Percentiles rank a stretch among this genome's conserved stretches.
phyloP scores from a whole-genome alignment of 2,113 vertebrate species.

The Aspidoscelis tigris region DNA sequence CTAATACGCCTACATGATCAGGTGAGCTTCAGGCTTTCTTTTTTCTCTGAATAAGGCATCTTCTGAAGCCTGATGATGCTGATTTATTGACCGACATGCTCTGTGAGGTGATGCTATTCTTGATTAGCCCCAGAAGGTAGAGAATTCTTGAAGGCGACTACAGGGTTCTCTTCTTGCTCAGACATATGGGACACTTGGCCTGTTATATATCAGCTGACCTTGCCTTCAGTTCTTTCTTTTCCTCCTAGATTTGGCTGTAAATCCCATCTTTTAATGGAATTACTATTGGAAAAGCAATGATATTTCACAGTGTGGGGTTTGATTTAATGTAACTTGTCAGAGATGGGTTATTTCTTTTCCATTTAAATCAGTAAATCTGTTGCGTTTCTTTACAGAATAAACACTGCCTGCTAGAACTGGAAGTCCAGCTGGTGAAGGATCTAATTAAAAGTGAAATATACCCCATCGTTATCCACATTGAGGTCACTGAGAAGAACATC shows the following conservation, averaged over 20 bases:
- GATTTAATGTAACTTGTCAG: conserved; percentile 70
- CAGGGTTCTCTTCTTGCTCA: not conserved
- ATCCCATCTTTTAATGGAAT: conserved; percentile 68
- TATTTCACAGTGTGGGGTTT: conserved; percentile 62
- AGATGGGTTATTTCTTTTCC: conserved; percentile 66
- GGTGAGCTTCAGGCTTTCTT: conserved; percentile 1
- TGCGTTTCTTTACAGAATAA: conserved; percentile 73
- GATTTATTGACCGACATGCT: not conserved
- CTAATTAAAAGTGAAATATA: conserved; percentile 80
- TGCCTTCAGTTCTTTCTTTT: conserved; percentile 51
- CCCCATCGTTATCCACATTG: conserved; percentile 80
- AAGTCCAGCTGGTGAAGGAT: conserved; percentile 72
- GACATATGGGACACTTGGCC: conserved; percentile 19
- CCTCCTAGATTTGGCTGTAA: conserved; percentile 56
- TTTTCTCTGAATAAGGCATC: not conserved
- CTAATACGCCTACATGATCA: too few species aligned
- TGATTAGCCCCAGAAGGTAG: conserved; percentile 15
- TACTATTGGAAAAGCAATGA: conserved; percentile 73
- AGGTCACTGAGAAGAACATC: conserved; percentile 80
- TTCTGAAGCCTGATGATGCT: not conserved
- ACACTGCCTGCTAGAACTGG: conserved; percentile 81
- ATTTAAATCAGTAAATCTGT: conserved; percentile 73
- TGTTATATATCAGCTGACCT: conserved; percentile 50
- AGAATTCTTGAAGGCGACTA: conserved; percentile 16
- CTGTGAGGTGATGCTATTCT: conserved; percentile 21